Evolutionary conservation across 2,797 vertebrate genomes (phyloP), one percentile per base, ranked within the genome.

Genomic region (Linurgus olivaceus): DNA sequence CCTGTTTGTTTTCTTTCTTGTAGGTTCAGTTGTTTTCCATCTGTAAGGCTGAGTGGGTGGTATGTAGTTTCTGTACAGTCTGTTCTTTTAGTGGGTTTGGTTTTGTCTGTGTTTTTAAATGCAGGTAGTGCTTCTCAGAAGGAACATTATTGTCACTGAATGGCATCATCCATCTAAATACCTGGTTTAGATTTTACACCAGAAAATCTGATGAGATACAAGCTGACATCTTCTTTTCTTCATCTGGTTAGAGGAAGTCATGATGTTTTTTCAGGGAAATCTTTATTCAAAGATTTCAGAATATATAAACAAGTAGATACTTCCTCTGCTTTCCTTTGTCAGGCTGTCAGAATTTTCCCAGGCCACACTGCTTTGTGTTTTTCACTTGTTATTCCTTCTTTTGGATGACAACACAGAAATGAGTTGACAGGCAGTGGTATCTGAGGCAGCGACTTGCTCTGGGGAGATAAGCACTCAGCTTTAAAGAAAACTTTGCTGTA

Each of bases 321-420:
- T 73, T 94, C 44, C 88, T 77, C 77, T 88, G 63, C 59, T 77
- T 80, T 74, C 44, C 35, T 92, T 86, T 93, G 55, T 96, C 65
- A 94, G 68, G 10, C 78, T 91, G 92, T 94, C 88, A 94, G 24
- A 58, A 67, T 65, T 57, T 94, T 94, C 81, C 35, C 52, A 55
- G 84, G 75, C 72, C 26, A 50, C 65, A 13, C 50, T 14, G 5
- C 38, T 68, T 90, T 85, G 52, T 55, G 52, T 54, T 89, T 94
- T 93, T 96, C 91, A 71, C 65, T 94, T 86, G 65, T 88, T 91
- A 87, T 87, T 94, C 88, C 50, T 80, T 74, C 68, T 77, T 77
- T 79, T 0, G 0, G 61, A 37, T 83, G 75, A 88, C 86, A 91
- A 52, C 23, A 57, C 71, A 71, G 71, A 89, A 85, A 80, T 18